These are phyloP conservation scores for Glyphotaelius pellucidus DNA, from an alignment of 2,888 invertebrate species.

Conservation along the genomic window DNA sequence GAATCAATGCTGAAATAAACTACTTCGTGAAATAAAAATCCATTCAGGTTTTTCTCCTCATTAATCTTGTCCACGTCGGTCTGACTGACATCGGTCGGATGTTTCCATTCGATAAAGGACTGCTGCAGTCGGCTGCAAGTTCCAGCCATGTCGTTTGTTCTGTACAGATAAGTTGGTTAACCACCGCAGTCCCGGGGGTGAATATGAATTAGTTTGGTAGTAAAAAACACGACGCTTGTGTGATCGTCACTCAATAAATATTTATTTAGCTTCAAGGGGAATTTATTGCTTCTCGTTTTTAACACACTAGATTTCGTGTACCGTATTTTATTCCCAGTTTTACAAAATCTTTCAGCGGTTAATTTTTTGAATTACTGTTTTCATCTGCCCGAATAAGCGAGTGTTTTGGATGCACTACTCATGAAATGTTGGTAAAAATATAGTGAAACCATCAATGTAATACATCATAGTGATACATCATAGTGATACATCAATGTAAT, in stretches of 20 bases:
- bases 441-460: too few species aligned
- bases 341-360: background rate
- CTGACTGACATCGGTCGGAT: constrained; percentile 39
- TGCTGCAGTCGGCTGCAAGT: constrained; percentile 4
- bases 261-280: constrained; percentile 40
- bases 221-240: constrained; percentile 45
- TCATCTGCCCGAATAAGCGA: too few species aligned
- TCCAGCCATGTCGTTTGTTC: constrained; percentile 51
- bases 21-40: constrained; percentile 6
- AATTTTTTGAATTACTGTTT: background rate
- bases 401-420: too few species aligned
- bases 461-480: too few species aligned
- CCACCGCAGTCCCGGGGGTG: constrained; percentile 61
- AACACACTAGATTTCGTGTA: background rate
- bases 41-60: background rate
- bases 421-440: too few species aligned
- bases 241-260: constrained; percentile 50
- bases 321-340: background rate
- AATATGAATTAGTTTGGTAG: constrained; percentile 56
- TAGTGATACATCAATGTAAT: too few species aligned
- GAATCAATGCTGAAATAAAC: background rate
- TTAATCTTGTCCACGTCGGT: constrained; percentile 19
- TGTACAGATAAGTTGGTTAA: constrained; percentile 59
- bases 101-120: constrained; percentile 47
- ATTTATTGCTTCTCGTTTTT: constrained; percentile 19